Evolutionary conservation across 2,888 invertebrate species (phyloP).

Genomic region (Branchipolynoe longqiensis): DNA sequence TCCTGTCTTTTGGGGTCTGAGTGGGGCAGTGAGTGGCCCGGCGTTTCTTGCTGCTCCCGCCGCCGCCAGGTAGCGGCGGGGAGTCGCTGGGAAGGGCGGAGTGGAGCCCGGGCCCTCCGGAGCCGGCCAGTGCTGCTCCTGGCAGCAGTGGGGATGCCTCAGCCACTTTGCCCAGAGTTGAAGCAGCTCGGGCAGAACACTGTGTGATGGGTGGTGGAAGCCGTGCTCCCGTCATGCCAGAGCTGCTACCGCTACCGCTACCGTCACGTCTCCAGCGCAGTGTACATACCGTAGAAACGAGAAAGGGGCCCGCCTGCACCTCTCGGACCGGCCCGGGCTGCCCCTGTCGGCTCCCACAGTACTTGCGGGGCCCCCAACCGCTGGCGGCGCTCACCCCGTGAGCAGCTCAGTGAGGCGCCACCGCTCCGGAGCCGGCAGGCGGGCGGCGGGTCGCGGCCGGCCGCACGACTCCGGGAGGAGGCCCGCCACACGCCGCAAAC

Average conservation of each 20-base stretch:
- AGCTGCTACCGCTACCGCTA: neutral
- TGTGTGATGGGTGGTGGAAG: constrained; percentile 34
- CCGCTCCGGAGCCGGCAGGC: neutral
- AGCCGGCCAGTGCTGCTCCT: constrained; percentile 17
- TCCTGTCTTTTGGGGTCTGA: constrained; percentile 11
- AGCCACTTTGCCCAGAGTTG: neutral
- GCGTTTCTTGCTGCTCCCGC: neutral
- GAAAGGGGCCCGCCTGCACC: constrained; percentile 1
- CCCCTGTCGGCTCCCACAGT: constrained; percentile 16
- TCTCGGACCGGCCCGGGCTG: constrained; percentile 10
- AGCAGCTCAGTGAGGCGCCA: neutral
- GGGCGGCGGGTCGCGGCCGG: neutral
- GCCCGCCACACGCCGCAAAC: constrained; percentile 5
- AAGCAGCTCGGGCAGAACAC: constrained; percentile 13
- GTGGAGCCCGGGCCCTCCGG: neutral
- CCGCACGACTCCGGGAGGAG: neutral
- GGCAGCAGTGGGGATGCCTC: constrained; percentile 45
- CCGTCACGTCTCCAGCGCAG: neutral
- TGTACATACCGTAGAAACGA: constrained; percentile 11
- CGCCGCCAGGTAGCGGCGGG: neutral
- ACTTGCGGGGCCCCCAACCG: neutral
- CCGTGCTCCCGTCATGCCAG: constrained; percentile 36
- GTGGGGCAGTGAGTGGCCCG: neutral
- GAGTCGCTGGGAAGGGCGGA: neutral
- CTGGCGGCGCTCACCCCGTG: neutral